phyloP scores from a whole-genome alignment of 2,888 invertebrate species.

The Fabriciana adippe region DNA sequence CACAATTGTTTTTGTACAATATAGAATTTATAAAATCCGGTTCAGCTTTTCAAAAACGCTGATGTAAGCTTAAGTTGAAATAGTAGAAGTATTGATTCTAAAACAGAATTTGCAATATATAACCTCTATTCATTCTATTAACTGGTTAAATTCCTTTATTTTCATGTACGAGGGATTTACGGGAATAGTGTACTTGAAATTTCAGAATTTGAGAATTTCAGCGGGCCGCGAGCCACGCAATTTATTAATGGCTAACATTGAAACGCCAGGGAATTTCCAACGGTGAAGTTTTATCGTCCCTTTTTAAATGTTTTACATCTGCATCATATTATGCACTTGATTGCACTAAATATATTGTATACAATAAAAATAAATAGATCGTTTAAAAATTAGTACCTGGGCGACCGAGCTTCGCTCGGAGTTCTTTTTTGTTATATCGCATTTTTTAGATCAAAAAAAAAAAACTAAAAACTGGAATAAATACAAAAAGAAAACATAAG shows the following conservation, averaged over 20 bases:
- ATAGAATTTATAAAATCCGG: too few relatives aligned
- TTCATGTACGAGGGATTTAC: constrained; percentile 17
- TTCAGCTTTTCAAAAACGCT: too few relatives aligned
- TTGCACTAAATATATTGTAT: neutral
- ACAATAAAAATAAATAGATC: too few relatives aligned
- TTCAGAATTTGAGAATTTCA: constrained; percentile 20
- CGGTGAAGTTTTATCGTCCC: constrained; percentile 16
- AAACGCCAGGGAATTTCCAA: constrained; percentile 14
- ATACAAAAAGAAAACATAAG: too few relatives aligned
- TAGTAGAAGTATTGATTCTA: neutral
- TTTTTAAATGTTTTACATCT: constrained; percentile 13
- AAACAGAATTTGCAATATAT: neutral
- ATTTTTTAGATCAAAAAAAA: too few relatives aligned
- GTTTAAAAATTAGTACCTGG: too few relatives aligned
- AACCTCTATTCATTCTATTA: constrained; percentile 14
- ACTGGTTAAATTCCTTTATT: constrained; percentile 11
- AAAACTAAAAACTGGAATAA: too few relatives aligned
- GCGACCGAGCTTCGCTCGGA: too few relatives aligned
- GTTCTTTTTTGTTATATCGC: too few relatives aligned
- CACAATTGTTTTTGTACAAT: too few relatives aligned
- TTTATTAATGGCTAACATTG: constrained; percentile 20
- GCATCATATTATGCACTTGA: constrained; percentile 11
- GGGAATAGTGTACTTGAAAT: constrained; percentile 15
- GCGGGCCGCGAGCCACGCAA: constrained; percentile 19
- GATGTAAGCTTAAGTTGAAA: neutral